phyloP scores from a whole-genome alignment of 2,113 vertebrate species.

The Actenoides lindsayi region DNA sequence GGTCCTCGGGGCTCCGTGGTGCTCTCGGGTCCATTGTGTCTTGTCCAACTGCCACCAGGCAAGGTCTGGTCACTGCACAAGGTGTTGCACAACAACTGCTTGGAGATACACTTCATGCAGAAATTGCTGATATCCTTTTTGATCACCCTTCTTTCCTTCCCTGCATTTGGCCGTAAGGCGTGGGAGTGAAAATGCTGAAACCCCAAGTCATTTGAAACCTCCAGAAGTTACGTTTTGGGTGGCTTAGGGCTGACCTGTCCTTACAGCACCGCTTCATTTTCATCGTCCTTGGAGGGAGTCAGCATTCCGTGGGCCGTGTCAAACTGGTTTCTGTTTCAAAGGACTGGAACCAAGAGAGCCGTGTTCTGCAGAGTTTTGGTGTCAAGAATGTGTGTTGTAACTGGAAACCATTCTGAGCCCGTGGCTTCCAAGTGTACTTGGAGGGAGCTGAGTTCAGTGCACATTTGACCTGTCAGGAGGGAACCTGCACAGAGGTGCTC shows the following conservation, averaged over 20 bases:
- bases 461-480: too few species aligned
- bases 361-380: not conserved
- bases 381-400: not conserved
- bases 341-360: accelerated
- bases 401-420: not conserved
- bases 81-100: not conserved
- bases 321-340: not conserved
- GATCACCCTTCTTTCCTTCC: not conserved
- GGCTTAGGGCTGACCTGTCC: not conserved
- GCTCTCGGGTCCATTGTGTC: not conserved
- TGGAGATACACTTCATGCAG: not conserved
- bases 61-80: not conserved
- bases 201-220: not conserved
- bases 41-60: too few species aligned
- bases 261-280: not conserved
- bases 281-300: not conserved
- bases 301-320: not conserved
- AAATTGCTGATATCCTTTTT: not conserved
- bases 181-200: not conserved
- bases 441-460: not conserved
- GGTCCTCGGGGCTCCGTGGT: too few species aligned
- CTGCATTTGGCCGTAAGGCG: not conserved
- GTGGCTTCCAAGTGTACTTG: not conserved
- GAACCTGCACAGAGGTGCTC: not conserved
- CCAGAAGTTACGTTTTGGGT: accelerated